Percentiles rank a stretch among this genome's conserved stretches.
phyloP scores from a whole-genome alignment of 2,113 vertebrate species.

The Canis aureus region DNA sequence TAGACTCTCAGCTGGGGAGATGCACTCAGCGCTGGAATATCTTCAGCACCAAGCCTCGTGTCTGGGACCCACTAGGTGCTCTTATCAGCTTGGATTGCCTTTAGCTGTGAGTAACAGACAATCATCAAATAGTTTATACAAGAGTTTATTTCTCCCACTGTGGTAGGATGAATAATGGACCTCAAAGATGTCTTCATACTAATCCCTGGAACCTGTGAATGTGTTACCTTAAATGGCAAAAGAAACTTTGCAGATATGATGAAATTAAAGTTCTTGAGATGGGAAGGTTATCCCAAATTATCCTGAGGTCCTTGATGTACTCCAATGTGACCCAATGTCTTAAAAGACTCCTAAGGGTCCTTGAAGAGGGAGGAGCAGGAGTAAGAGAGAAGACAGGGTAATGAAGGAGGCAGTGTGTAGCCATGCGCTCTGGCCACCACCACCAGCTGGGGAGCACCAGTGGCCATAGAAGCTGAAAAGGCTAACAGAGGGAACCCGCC shows the following conservation, averaged over 20 bases:
- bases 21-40: neutral
- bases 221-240: neutral
- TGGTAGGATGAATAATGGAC: neutral
- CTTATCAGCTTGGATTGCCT: neutral
- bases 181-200: neutral
- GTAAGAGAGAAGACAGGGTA: neutral
- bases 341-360: neutral
- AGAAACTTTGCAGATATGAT: neutral
- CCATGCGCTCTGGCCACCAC: neutral
- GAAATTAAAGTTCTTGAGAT: neutral
- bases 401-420: neutral
- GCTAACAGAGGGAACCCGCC: neutral
- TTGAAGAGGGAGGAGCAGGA: neutral
- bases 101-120: neutral
- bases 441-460: neutral
- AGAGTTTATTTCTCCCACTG: neutral
- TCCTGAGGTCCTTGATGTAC: neutral
- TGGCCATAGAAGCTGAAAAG: neutral
- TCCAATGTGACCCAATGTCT: neutral
- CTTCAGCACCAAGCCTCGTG: neutral
- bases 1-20: neutral
- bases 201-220: neutral
- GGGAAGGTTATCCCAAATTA: neutral
- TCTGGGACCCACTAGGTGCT: neutral
- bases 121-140: neutral